These are phyloP conservation scores for Aplysina aerophoba DNA, from an alignment of 37 sponge, comb jelly and placozoan genomes.

Conservation along the genomic window DNA sequence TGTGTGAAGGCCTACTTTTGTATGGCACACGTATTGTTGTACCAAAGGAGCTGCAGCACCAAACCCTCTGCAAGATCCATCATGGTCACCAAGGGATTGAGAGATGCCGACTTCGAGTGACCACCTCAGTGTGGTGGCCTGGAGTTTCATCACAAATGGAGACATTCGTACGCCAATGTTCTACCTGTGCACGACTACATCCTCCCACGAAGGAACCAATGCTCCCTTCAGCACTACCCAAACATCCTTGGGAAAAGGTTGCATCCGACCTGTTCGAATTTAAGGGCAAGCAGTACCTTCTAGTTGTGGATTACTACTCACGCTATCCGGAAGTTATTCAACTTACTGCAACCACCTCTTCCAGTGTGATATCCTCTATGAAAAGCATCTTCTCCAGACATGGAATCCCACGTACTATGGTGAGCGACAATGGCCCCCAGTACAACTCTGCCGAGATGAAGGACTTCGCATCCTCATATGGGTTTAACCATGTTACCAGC, in stretches of 20 bases:
- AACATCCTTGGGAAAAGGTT: constrained; percentile 1
- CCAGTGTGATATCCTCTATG: background rate
- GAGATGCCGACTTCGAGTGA: background rate
- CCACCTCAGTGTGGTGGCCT: constrained; percentile 20
- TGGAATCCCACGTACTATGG: constrained; percentile 53
- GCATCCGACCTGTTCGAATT: constrained; percentile 7
- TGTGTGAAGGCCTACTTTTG: background rate
- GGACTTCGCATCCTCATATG: constrained; percentile 48
- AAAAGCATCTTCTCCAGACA: constrained; percentile 57
- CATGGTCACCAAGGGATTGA: constrained; percentile 21
- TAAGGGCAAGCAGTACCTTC: background rate
- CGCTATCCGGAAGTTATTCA: background rate
- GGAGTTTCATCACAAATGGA: background rate
- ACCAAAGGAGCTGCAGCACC: background rate
- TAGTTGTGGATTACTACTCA: constrained; percentile 20
- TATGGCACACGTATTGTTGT: background rate
- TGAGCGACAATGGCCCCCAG: constrained; percentile 73
- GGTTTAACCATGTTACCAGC: constrained; percentile 51
- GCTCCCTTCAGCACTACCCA: background rate
- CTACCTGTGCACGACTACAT: background rate
- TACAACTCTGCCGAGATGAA: constrained; percentile 36
- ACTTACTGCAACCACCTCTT: background rate
- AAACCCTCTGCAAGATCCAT: constrained; percentile 10
- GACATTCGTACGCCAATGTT: background rate
- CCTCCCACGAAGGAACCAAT: background rate